These are phyloP conservation scores for Apamea epomidion DNA, from an alignment of 2,888 invertebrate genomes.

Conservation along the genomic window DNA sequence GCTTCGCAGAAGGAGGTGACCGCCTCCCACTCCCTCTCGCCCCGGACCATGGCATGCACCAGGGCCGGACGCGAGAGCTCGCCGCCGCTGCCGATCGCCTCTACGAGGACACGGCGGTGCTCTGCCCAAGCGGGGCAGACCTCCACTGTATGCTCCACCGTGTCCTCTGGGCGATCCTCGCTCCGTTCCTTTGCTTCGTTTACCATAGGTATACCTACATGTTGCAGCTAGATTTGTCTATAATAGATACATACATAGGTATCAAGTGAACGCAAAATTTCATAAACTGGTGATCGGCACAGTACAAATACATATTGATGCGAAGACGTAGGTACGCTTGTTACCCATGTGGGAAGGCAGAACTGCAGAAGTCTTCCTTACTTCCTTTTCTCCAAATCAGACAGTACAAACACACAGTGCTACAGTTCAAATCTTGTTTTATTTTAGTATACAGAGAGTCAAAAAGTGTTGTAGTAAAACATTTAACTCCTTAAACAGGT, in stretches of 20 bases:
- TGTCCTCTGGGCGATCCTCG: no score
- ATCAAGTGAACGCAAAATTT: background rate
- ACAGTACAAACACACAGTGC: background rate
- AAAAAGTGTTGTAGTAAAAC: background rate
- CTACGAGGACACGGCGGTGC: no score
- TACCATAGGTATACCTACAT: background rate
- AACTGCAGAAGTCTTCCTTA: background rate
- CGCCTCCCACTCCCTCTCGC: no score
- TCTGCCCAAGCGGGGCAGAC: no score
- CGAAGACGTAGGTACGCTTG: no score
- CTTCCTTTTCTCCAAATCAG: no score
- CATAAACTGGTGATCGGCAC: background rate
- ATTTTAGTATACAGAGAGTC: background rate
- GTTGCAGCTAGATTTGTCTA: background rate
- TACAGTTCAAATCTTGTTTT: background rate
- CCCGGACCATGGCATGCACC: no score
- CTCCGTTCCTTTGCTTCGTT: background rate
- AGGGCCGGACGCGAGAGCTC: no score
- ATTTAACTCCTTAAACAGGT: background rate
- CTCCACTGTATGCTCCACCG: no score
- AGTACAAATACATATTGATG: background rate
- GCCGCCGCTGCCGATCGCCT: no score
- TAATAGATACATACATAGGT: background rate
- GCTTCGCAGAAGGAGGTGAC: no score
- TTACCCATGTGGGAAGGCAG: background rate